Evolutionary conservation across 1,140 invertebrate species (phyloP), one percentile per base, ranked within the genome.

Genomic region (Heliconius eleuchia): DNA sequence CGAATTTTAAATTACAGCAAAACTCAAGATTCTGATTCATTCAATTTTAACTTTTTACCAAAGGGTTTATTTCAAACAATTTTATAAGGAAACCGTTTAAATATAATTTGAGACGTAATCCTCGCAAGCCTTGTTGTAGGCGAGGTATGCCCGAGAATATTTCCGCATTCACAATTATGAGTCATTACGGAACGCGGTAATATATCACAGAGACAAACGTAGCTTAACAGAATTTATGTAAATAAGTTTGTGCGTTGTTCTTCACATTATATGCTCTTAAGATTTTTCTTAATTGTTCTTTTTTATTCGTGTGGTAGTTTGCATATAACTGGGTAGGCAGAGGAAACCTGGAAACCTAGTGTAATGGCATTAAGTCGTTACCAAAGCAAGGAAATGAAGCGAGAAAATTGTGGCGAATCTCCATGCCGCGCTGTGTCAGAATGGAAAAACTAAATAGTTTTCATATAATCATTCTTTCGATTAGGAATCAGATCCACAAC

Each of bases 151-250:
- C 57, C 73, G 71, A 34, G 23, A 37, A 66, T 37, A 60, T 76
- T 77, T 77, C 75, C 75, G 75, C 66, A 52, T 71, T 71, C 75
- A 77, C 66, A 77, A 71, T 77, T 77, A 77, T 71, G 75, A 77
- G 42, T 46, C 66, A 77, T 77, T 46, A 77, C 39, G 9, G n/a
- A 30, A 18, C 42, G 42, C 55, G 19, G 60, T 66, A 46, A 77
- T 77, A 77, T 77, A 70, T 77, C 75, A 77, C 30, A 2, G 74
- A 50, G 57, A 60, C 74, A 57, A 57, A 60, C 30, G 66, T 70
- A 76, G 50, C 60, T 23, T 66, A 30, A 66, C 60, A 16, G 27
- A 30, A 66, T 66, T 66, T 27, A 27, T 66, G 60, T 66, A 30
- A 30, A 66, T 66, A 66, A 16, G 11, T 9, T 30, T 27, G 13